These are phyloP conservation scores for Gymnothorax reevesii DNA, from an alignment of 2,797 vertebrate species.

Conservation along the genomic window DNA sequence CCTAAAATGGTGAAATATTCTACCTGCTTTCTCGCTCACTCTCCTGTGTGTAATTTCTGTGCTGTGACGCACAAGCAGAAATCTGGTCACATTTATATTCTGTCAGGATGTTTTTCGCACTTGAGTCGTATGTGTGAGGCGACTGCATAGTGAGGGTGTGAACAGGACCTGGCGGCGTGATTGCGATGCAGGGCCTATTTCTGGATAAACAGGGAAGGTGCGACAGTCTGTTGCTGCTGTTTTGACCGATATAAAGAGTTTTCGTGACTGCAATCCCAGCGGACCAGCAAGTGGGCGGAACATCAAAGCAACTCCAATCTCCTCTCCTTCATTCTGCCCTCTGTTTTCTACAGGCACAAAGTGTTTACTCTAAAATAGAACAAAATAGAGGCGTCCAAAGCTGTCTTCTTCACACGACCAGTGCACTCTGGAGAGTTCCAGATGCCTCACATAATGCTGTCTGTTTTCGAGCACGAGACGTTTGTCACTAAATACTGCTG, in stretches of 20 bases:
- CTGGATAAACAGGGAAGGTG: not conserved
- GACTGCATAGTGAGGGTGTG: not conserved
- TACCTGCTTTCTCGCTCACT: not conserved
- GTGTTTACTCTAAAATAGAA: constrained; percentile 13
- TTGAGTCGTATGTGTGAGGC: not conserved
- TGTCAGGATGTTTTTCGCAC: not conserved
- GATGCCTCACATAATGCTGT: not conserved
- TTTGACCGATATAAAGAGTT: not conserved
- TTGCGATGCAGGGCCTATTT: not conserved
- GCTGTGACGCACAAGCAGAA: not conserved
- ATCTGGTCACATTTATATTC: not conserved
- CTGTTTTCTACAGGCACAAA: not conserved
- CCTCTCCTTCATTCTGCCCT: not conserved
- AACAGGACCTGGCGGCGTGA: not conserved
- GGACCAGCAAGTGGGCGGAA: not conserved
- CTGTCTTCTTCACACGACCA: not conserved
- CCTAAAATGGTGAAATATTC: not conserved
- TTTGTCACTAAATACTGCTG: not conserved
- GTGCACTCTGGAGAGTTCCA: not conserved
- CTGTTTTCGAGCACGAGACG: not conserved
- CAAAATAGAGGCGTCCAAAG: not conserved
- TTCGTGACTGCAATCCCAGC: not conserved
- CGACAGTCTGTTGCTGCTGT: not conserved
- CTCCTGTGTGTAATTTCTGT: not conserved
- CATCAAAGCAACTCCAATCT: not conserved